Evolutionary conservation across 2,113 vertebrate genomes (phyloP), one percentile per base, ranked within the genome.

Genomic region (Lamprologus callipterus): DNA sequence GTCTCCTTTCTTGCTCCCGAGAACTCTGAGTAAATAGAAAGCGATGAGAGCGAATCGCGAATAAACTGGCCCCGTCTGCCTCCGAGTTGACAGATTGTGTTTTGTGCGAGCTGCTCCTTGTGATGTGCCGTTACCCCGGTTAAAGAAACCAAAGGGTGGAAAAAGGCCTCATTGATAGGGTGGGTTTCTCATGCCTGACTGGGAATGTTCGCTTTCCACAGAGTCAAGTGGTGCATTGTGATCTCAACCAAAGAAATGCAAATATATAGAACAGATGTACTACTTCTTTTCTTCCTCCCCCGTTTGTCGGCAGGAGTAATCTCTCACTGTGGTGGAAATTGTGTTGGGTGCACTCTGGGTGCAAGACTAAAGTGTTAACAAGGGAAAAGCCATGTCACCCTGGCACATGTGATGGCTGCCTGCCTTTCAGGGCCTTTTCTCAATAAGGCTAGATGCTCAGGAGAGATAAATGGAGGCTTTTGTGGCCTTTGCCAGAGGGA

Each of bases 181-280:
- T 88, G 93, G 93, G 91, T 92, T 94, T 96, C 93, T 96, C 94
- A 96, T 93, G 93, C 92, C 88, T 95, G 94, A 95, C 89, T 95
- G 92, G 92, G 90, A 95, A 95, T 92, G 93, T 94, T 94, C 93
- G 89, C 92, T 93, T 94, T 93, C 94, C 93, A 90, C 89, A 91
- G 60, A 96, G 95, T 95, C 94, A 96, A 96, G 95, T 96, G 94
- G 83, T 87, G 91, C 91, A 95, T 96, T 96, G 94, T 95, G 93
- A 92, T 87, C 86, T 88, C 86, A 51, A 90, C 92, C 90, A 96
- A 96, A 96, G 95, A 96, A 94, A 96, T 96, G 96, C 95, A 95
- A 95, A 96, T 96, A 94, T 92, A 90, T 81, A 87, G 91, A 95
- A 92, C 95, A 96, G 94, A 96, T 96, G 96, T 91, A 95, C 92